A percentile compares a stretch with the other conserved stretches of the same genome.
Conservation (phyloP, 2,888 invertebrate genomes). For the Limenitis camilla region DNA sequence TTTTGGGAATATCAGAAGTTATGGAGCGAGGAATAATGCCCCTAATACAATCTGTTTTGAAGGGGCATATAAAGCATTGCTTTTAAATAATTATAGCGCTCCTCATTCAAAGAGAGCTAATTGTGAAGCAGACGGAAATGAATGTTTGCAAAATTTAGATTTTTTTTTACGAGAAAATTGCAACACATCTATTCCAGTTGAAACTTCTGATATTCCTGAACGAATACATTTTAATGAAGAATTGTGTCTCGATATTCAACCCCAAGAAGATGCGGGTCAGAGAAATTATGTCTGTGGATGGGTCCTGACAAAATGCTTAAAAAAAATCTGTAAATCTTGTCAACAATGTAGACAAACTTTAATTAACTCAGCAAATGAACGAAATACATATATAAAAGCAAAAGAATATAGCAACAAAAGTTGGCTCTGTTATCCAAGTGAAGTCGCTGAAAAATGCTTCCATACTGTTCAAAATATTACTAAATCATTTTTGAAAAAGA, state of each 20-base stretch:
- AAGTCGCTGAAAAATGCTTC: no score
- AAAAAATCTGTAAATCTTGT: no score
- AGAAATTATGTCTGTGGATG: neutral
- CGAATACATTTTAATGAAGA: neutral
- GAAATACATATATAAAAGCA: no score
- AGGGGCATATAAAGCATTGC: conserved; percentile 1
- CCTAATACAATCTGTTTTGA: no score
- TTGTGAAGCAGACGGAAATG: neutral
- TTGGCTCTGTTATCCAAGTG: no score
- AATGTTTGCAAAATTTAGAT: neutral
- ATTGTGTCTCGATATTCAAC: neutral
- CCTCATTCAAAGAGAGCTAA: neutral
- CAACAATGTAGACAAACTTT: no score
- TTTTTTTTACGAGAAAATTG: neutral
- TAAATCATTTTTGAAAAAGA: no score
- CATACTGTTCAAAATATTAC: no score
- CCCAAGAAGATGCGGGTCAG: neutral
- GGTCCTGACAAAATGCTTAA: neutral
- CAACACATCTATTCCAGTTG: no score
- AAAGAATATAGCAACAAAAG: no score
- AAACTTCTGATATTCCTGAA: neutral
- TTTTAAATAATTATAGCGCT: conserved; percentile 2
- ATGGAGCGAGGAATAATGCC: conserved; percentile 4
- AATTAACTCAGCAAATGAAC: no score
- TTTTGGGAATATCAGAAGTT: conserved; percentile 14